phyloP scores from a whole-genome alignment of 53 echinoderm and acorn worm species.

The Echinarachnius parma region DNA sequence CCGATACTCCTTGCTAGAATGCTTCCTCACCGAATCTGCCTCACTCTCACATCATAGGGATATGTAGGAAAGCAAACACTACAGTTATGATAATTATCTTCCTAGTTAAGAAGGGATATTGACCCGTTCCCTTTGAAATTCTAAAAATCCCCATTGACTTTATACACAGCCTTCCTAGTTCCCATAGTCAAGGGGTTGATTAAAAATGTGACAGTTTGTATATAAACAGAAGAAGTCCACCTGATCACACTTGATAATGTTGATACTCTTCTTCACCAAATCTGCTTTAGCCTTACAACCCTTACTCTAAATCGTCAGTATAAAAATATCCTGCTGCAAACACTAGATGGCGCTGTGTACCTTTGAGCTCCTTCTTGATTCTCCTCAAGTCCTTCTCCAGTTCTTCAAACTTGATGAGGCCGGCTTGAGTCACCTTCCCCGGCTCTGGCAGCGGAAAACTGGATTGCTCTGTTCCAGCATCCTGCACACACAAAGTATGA shows the following conservation, averaged over 20 bases:
- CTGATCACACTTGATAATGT: slow-evolving; percentile 78
- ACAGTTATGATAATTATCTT: background rate
- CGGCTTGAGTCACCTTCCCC: slow-evolving; percentile 69
- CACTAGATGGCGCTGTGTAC: slow-evolving; percentile 18
- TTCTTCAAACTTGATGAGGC: slow-evolving; percentile 94
- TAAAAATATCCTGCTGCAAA: too few species aligned
- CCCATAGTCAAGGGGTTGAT: too few species aligned
- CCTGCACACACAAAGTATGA: too few species aligned
- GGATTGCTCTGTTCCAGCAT: slow-evolving; percentile 65
- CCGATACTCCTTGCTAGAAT: slow-evolving; percentile 62
- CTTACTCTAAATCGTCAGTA: too few species aligned
- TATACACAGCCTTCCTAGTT: too few species aligned
- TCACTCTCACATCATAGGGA: slow-evolving; percentile 71
- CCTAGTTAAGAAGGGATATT: too few species aligned
- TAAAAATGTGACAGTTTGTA: too few species aligned
- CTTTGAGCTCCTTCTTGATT: slow-evolving; percentile 76
- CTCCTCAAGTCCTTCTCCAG: slow-evolving; percentile 78
- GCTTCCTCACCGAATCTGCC: slow-evolving; percentile 57
- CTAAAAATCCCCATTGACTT: too few species aligned
- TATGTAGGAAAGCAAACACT: background rate
- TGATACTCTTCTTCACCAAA: slow-evolving; percentile 59
- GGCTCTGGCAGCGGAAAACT: slow-evolving; percentile 81
- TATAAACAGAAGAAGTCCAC: slow-evolving; percentile 87
- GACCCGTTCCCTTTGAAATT: too few species aligned
- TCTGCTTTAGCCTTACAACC: slow-evolving; percentile 78